phyloP scores from a whole-genome alignment of 2,888 invertebrate species.

The Lottia gigantea region DNA sequence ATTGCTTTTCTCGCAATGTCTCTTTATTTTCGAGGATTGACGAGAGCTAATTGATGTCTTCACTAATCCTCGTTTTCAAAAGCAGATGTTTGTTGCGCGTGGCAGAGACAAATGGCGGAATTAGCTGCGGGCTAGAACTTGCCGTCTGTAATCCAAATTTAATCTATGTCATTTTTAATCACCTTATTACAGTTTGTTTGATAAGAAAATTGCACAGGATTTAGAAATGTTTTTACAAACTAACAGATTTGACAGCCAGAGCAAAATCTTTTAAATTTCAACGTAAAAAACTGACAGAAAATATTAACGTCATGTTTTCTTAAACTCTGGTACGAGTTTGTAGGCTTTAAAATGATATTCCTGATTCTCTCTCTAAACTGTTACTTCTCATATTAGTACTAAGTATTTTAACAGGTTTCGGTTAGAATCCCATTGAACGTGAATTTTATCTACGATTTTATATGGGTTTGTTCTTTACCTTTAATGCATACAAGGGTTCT shows the following conservation, averaged over 20 bases:
- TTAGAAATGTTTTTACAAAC: neutral
- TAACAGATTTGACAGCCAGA: neutral
- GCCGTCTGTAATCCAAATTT: neutral
- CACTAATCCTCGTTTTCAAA: constrained; percentile 7
- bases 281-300: no score
- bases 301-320: no score
- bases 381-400: no score
- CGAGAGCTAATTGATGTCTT: constrained; percentile 4
- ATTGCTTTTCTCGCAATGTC: constrained; percentile 9
- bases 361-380: no score
- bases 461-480: no score
- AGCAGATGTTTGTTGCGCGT: constrained; percentile 11
- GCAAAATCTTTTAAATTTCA: neutral
- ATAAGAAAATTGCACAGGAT: constrained; percentile 3
- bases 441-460: no score
- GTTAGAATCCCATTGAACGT: no score
- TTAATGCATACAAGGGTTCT: no score
- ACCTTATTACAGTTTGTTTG: constrained; percentile 2
- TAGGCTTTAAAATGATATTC: no score
- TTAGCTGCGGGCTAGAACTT: neutral
- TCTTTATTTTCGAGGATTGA: neutral
- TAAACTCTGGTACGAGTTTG: no score
- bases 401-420: no score
- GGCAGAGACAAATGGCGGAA: constrained; percentile 8
- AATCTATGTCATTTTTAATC: constrained; percentile 6